Evolutionary conservation across 2,113 vertebrate genomes (phyloP), one percentile per base, ranked within the genome.

Genomic region (Thryonomys swinderianus): DNA sequence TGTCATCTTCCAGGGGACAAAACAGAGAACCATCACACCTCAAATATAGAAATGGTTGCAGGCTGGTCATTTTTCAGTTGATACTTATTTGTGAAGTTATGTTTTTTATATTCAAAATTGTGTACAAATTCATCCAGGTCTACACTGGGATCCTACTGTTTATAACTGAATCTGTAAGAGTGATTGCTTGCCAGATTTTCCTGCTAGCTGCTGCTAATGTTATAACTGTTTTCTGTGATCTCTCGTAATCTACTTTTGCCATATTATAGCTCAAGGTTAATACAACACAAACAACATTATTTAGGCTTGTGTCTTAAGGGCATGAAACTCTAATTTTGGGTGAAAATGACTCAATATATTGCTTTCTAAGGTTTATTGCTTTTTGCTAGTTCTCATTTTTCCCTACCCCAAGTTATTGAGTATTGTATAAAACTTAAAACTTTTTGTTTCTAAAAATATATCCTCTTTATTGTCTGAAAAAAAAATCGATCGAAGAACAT

Each of bases 281-380:
- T 95, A 84, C 84, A 96, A 94, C 76, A 96, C 91, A 96, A 97
- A 96, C 92, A 92, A 94, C 40, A 92, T 97, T 95, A 95, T 95
- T 97, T 96, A 97, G 90, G n/a, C 89, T 90, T 95, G 55, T 96
- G 74, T 96, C 97, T 97, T 95, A 94, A 53, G 69, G 96, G 90
- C 95, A 88, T 71, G 74, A 85, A 91, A 96, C 87, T 96, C 96
- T 95, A 96, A 96, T 96, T 96, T 95, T 18, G 94, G 95, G 73
- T 97, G 94, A 97, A 96, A 98, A 96, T 97, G 91, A 95, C 93
- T 96, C 90, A 96, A 94, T 95, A 91, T 94, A 97, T 96, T 96
- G 95, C 94, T 96, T 97, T 97, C 94, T 86, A 91, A 92, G 64
- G 69, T 93, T 96, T 97, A 96, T 97, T 98, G 83, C 88, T 93